A percentile compares a stretch with the other conserved stretches of the same genome.
These are phyloP conservation scores for Operophtera brumata DNA, from an alignment of 2,888 invertebrate species.

Conservation along the genomic window DNA sequence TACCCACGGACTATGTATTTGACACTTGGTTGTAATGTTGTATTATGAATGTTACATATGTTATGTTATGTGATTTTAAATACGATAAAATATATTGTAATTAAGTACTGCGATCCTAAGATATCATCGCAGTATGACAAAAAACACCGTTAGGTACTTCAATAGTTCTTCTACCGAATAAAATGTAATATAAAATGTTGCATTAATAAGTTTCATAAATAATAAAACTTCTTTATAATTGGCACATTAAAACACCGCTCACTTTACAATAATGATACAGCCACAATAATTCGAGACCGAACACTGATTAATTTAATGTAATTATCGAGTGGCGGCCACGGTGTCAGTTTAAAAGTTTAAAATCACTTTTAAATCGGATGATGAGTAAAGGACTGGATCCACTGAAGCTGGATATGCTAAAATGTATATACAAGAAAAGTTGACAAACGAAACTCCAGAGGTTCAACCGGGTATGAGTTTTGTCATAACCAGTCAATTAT, in stretches of 20 bases:
- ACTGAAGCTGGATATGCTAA: conserved; percentile 1
- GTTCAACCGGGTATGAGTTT: no score
- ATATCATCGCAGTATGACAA: no score
- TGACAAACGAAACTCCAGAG: not conserved
- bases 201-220: conserved; percentile 2
- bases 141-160: not conserved
- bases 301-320: conserved; percentile 25
- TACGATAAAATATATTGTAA: no score
- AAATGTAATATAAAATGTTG: not conserved
- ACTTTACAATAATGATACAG: conserved; percentile 21
- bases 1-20: no score
- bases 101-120: no score
- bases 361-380: conserved; percentile 20
- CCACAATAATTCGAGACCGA: conserved; percentile 10
- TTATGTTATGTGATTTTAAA: no score
- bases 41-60: no score
- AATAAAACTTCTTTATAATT: conserved; percentile 9
- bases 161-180: no score
- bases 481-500: no score
- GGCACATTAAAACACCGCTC: conserved; percentile 5
- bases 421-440: no score
- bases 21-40: no score
- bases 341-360: conserved; percentile 21
- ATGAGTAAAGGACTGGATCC: not conserved
- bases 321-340: conserved; percentile 16